Conservation (phyloP, 1,140 invertebrate species). For the Scaptomyza hsui region DNA sequence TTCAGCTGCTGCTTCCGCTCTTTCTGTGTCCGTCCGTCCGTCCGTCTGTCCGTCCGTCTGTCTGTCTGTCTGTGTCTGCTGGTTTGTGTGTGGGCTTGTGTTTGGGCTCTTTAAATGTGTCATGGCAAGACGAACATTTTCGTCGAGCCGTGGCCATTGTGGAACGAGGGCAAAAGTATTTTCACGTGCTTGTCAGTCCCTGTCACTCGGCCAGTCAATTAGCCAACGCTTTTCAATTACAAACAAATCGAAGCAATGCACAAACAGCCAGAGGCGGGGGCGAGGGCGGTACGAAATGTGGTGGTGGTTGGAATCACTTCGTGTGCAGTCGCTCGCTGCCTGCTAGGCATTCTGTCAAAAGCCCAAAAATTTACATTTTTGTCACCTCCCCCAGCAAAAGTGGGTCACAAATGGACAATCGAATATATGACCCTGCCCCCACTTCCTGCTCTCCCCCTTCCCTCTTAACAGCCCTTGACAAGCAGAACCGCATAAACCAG, state of each 20-base stretch:
- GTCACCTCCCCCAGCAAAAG: conserved; percentile 39
- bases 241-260: conserved; percentile 47
- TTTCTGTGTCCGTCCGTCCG: not conserved
- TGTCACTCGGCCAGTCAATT: conserved; percentile 55
- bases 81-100: not conserved
- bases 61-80: conserved; percentile 10
- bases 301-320: not conserved
- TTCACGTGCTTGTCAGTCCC: conserved; percentile 45
- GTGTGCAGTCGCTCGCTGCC: conserved; percentile 10
- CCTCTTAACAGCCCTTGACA: not conserved
- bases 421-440: not conserved
- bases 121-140: conserved; percentile 36
- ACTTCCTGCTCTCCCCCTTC: not conserved
- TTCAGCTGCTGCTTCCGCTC: not conserved
- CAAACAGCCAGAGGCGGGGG: not conserved
- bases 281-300: not conserved
- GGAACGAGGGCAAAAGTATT: conserved; percentile 37
- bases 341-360: conserved; percentile 10
- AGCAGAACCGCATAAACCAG: not conserved
- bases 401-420: conserved; percentile 46
- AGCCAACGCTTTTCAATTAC: conserved; percentile 54
- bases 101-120: conserved; percentile 34
- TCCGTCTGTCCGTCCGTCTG: not conserved
- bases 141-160: conserved; percentile 15
- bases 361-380: conserved; percentile 50